Percentiles rank a stretch among this genome's conserved stretches.
Conservation (phyloP, 2,888 invertebrate species). For the Tinea trinotella region DNA sequence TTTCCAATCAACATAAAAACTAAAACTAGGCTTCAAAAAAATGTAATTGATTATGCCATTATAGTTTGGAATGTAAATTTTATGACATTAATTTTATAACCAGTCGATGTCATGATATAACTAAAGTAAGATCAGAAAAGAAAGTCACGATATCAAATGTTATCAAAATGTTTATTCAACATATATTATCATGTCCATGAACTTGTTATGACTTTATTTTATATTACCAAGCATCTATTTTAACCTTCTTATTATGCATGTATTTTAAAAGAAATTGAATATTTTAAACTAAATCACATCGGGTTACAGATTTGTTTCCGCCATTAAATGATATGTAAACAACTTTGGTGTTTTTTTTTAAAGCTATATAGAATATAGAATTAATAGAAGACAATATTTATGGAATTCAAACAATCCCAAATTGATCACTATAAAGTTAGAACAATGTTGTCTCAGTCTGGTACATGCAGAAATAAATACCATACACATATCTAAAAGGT, state of each 20-base stretch:
- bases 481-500: slow-evolving; percentile 23
- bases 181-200: slow-evolving; percentile 25
- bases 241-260: neutral
- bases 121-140: slow-evolving; percentile 7
- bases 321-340: too few species aligned
- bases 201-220: slow-evolving; percentile 40
- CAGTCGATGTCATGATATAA: slow-evolving; percentile 7
- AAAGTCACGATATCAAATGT: slow-evolving; percentile 1
- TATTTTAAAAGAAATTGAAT: neutral
- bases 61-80: slow-evolving; percentile 14
- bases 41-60: slow-evolving; percentile 14
- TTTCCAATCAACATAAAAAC: neutral
- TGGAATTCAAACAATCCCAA: slow-evolving; percentile 28
- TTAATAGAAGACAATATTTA: neutral
- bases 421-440: slow-evolving; percentile 59
- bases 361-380: too few species aligned
- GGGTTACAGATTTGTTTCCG: too few species aligned
- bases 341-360: too few species aligned
- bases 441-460: slow-evolving; percentile 53
- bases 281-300: too few species aligned
- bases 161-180: slow-evolving; percentile 40
- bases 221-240: slow-evolving; percentile 6
- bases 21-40: slow-evolving; percentile 2
- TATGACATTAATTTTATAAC: slow-evolving; percentile 15
- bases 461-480: slow-evolving; percentile 55